phyloP scores from a whole-genome alignment of 2,113 vertebrate genomes.

The Notechis scutatus region DNA sequence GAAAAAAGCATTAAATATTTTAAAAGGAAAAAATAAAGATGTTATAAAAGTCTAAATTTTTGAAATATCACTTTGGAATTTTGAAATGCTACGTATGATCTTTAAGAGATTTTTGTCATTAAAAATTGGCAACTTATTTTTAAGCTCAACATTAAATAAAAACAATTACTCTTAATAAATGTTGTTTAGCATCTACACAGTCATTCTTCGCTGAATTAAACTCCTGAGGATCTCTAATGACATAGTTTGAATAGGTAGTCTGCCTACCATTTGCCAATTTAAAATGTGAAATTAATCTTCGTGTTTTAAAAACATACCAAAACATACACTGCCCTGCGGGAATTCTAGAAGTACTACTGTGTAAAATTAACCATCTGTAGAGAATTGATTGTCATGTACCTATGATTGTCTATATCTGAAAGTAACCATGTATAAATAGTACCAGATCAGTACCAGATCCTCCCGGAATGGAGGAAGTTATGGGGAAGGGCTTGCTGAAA shows the following conservation, averaged over 20 bases:
- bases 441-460: background rate
- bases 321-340: background rate
- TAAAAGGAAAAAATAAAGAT: background rate
- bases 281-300: background rate
- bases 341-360: background rate
- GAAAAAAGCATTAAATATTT: background rate
- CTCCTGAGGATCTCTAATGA: background rate
- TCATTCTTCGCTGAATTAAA: background rate
- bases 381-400: background rate
- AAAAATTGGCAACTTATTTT: background rate
- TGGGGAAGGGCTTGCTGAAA: background rate
- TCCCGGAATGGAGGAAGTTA: background rate
- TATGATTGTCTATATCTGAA: background rate
- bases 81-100: background rate
- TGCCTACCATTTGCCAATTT: background rate
- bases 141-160: background rate
- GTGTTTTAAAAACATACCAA: background rate
- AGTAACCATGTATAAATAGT: background rate
- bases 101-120: background rate
- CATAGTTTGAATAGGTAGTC: background rate
- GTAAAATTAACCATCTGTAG: background rate
- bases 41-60: background rate
- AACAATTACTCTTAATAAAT: background rate
- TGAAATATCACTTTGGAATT: background rate
- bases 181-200: background rate